Evolutionary conservation across 2,888 invertebrate species (phyloP).

Genomic region (Torymus texanus): DNA sequence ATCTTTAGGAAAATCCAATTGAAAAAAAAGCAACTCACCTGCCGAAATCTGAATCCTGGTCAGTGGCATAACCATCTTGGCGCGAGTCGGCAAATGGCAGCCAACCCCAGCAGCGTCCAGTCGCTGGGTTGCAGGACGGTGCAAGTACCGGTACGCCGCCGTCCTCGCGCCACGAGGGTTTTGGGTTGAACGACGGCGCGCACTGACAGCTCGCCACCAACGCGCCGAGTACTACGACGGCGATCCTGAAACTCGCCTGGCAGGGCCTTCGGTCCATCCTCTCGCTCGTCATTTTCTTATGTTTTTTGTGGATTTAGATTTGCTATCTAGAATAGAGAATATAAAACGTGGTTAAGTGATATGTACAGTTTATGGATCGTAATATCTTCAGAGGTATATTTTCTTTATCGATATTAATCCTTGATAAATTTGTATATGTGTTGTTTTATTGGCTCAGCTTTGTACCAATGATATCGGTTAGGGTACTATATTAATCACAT

Average conservation of each 20-base stretch:
- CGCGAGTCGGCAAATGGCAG: slow-evolving; percentile 55
- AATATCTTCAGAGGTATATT: too few species aligned
- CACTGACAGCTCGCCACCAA: slow-evolving; percentile 1
- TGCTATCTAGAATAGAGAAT: too few species aligned
- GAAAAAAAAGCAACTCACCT: slow-evolving; percentile 29
- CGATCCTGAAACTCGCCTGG: not conserved
- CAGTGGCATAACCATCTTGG: slow-evolving; percentile 14
- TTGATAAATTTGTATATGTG: too few species aligned
- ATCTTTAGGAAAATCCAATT: not conserved
- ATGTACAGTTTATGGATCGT: too few species aligned
- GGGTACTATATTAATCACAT: too few species aligned
- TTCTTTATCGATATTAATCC: too few species aligned
- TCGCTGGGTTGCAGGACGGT: slow-evolving; percentile 61
- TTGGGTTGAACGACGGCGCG: slow-evolving; percentile 27
- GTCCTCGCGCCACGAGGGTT: slow-evolving; percentile 29
- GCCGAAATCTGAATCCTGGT: slow-evolving; percentile 28
- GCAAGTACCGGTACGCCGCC: slow-evolving; percentile 56
- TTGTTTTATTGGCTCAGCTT: too few species aligned
- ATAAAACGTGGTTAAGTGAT: too few species aligned
- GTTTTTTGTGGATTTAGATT: too few species aligned
- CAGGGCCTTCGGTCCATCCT: not conserved
- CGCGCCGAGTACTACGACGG: not conserved
- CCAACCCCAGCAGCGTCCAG: slow-evolving; percentile 65
- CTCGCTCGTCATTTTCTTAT: too few species aligned
- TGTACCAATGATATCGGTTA: too few species aligned